Evolutionary conservation across 2,888 invertebrate species (phyloP), one percentile per base, ranked within the genome.

Genomic region (Lasius platythorax): DNA sequence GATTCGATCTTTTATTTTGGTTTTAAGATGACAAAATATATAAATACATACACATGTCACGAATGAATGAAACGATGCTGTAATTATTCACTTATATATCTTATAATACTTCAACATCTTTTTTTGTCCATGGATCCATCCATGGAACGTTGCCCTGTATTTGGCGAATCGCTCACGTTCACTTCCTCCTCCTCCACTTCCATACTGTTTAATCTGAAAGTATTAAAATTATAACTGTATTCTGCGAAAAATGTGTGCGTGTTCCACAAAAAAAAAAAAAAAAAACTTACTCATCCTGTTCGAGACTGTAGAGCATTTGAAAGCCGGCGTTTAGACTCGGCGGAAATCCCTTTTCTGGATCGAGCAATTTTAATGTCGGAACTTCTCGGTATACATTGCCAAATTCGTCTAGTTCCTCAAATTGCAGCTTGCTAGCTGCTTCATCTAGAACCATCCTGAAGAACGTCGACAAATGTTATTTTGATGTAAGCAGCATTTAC

Each of bases 271-370:
- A 63, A 30, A 30, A 43, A 18, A 63, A 30, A 30, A 61, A 50
- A 43, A 85, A 58, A 84, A 87, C 93, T 93, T 93, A 95, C 94
- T 95, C 94, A 87, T 96, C 96, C 90, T 96, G 96, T 91, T 97
- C 97, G 76, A 97, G 94, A 86, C 96, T 96, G 76, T 96, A 96
- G 83, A 96, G 94, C 96, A 97, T 97, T 94, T 97, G 96, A 91
- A 96, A 97, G 0, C 96, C 97, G 50, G 96, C 96, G 91, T 96
- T 96, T 50, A 97, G 94, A 12, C 96, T 96, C 0, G 96, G 96
- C 3, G 95, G 94, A 85, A 95, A 95, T 12, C 95, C 94, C 90
- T 94, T 93, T 73, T 95, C 94, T 28, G 95, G 95, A 92, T 95
- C 95, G 28, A 95, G 92, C 64, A 95, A 85, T 84, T 95, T 95